phyloP scores from a whole-genome alignment of 2,113 vertebrate species.

The Alethe diademata region DNA sequence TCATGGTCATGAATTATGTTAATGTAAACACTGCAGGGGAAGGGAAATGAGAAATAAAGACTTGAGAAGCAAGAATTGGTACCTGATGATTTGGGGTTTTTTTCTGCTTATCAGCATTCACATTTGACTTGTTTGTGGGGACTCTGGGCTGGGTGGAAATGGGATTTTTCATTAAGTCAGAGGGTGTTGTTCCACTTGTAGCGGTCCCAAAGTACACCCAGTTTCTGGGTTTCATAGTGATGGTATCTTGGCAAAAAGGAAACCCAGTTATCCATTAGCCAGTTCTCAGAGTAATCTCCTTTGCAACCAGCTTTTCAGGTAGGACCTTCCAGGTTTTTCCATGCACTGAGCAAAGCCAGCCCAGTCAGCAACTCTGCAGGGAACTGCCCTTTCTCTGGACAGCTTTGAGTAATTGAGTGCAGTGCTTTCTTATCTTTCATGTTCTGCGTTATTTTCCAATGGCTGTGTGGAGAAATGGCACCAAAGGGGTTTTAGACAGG shows the following conservation, averaged over 20 bases:
- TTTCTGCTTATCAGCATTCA: not conserved
- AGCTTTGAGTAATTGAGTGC: fast-evolving
- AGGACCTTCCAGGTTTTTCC: not conserved
- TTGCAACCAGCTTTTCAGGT: not conserved
- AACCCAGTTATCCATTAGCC: not conserved
- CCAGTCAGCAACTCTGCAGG: not conserved
- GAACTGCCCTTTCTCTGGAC: not conserved
- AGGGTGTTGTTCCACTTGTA: not conserved
- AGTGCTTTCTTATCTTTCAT: not conserved
- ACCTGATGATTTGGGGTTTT: not conserved
- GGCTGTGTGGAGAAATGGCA: fast-evolving
- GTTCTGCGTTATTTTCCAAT: fast-evolving
- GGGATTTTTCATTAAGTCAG: not conserved
- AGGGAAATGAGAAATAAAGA: not conserved
- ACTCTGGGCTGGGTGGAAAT: not conserved
- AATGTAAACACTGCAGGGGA: not conserved
- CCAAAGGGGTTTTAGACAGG: not conserved
- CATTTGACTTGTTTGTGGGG: not conserved
- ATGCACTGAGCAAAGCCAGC: not conserved
- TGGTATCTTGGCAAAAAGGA: not conserved
- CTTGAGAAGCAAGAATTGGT: not conserved
- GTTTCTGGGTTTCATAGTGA: not conserved
- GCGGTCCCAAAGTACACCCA: not conserved
- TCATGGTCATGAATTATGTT: not conserved
- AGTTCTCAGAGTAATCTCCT: not conserved